Evolutionary conservation across 2,888 invertebrate species (phyloP).

Genomic region (Leucophora obtusa): DNA sequence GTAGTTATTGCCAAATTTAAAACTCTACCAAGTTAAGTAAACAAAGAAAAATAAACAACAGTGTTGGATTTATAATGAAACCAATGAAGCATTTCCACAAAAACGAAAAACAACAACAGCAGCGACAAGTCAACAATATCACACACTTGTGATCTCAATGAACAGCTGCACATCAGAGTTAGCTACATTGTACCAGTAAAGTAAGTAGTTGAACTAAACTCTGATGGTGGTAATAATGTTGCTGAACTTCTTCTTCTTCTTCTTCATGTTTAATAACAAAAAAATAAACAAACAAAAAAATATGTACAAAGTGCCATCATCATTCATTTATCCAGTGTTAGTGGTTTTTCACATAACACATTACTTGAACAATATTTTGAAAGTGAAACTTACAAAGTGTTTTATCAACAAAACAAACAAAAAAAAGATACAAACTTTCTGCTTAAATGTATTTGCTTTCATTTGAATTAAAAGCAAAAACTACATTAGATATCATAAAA

Average conservation of each 20-base stretch:
- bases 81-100: slow-evolving; percentile 33
- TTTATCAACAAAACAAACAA: slow-evolving; percentile 33
- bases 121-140: slow-evolving; percentile 21
- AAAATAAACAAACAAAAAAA: slow-evolving; percentile 14
- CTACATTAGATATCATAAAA: neutral
- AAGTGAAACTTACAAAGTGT: slow-evolving; percentile 59
- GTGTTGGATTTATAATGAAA: slow-evolving; percentile 22
- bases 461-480: slow-evolving; percentile 22
- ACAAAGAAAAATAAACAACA: slow-evolving; percentile 9
- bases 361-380: slow-evolving; percentile 21
- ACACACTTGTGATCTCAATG: slow-evolving; percentile 28
- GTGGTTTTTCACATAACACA: neutral
- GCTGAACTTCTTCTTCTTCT: slow-evolving; percentile 44
- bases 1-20: neutral
- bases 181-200: slow-evolving; percentile 7
- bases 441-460: slow-evolving; percentile 32
- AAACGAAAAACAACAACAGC: neutral
- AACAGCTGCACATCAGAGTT: slow-evolving; percentile 28
- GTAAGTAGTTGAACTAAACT: slow-evolving; percentile 19
- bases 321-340: neutral
- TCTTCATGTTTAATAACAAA: slow-evolving; percentile 3
- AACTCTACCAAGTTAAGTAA: neutral
- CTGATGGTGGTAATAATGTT: slow-evolving; percentile 36
- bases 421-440: neutral
- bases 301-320: slow-evolving; percentile 47